phyloP scores from a whole-genome alignment of 2,888 invertebrate genomes.

The Pyrrhosoma nymphula region DNA sequence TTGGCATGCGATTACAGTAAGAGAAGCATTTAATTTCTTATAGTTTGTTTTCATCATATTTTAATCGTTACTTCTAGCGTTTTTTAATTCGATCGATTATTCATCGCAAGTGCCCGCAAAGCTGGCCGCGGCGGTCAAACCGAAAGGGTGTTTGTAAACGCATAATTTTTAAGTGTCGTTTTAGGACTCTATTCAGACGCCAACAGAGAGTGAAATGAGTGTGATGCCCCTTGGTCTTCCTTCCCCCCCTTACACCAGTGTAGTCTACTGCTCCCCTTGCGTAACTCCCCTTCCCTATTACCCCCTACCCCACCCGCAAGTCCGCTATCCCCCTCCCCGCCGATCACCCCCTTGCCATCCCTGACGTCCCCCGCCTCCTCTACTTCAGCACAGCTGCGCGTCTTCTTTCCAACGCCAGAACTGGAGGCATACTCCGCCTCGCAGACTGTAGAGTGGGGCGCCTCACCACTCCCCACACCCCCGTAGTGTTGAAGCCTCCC shows the following conservation, averaged over 20 bases:
- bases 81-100: not conserved
- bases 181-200: constrained; percentile 17
- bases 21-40: too few relatives aligned
- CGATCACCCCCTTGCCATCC: too few relatives aligned
- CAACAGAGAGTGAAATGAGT: constrained; percentile 31
- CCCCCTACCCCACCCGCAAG: not conserved
- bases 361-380: not conserved
- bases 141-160: not conserved
- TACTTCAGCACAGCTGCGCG: not conserved
- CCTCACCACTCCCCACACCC: not conserved
- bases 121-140: not conserved
- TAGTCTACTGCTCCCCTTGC: not conserved
- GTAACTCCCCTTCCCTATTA: not conserved
- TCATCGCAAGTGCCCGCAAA: not conserved
- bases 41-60: too few relatives aligned
- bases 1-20: too few relatives aligned
- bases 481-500: not conserved
- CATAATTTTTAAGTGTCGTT: constrained; percentile 14
- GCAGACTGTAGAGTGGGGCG: not conserved
- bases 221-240: not conserved
- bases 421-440: not conserved
- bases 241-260: not conserved
- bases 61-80: too few relatives aligned
- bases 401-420: not conserved
- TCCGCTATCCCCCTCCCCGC: not conserved